Conservation (phyloP, 2,888 invertebrate genomes). For the Melieria crassipennis region DNA sequence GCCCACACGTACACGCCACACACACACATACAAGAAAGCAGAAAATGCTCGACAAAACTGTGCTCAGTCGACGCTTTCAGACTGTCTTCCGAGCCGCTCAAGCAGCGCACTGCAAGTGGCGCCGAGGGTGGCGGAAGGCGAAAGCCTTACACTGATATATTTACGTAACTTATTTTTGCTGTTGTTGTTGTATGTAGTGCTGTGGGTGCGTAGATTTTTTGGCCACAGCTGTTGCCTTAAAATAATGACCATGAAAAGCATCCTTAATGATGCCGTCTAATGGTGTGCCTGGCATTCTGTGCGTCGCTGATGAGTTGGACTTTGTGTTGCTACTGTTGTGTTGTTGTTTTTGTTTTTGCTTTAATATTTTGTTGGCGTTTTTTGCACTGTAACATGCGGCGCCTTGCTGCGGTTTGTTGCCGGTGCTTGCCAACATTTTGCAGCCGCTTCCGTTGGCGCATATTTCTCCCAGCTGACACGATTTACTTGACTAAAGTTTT, state of each 20-base stretch:
- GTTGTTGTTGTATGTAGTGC: too few relatives aligned
- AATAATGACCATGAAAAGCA: slow-evolving; percentile 66
- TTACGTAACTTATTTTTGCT: too few relatives aligned
- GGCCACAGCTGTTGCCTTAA: slow-evolving; percentile 63
- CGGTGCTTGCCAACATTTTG: not conserved
- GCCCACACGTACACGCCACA: too few relatives aligned
- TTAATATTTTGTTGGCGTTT: not conserved
- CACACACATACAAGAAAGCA: too few relatives aligned
- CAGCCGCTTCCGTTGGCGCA: not conserved
- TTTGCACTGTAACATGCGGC: too few relatives aligned
- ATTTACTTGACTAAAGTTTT: not conserved
- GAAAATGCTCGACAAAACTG: too few relatives aligned
- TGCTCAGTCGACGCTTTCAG: too few relatives aligned
- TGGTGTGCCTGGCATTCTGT: slow-evolving; percentile 44
- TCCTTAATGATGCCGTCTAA: slow-evolving; percentile 65
- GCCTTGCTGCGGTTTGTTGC: too few relatives aligned
- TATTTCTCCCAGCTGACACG: not conserved
- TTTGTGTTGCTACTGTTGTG: not conserved
- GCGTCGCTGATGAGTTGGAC: not conserved
- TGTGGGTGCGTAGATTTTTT: slow-evolving; percentile 31
- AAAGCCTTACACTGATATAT: too few relatives aligned
- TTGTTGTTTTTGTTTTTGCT: not conserved
- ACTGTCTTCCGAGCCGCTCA: too few relatives aligned
- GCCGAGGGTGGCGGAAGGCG: too few relatives aligned
- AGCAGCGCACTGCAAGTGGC: too few relatives aligned